These are phyloP conservation scores for Grantiella picta DNA, from an alignment of 2,113 vertebrate genomes.

Conservation along the genomic window DNA sequence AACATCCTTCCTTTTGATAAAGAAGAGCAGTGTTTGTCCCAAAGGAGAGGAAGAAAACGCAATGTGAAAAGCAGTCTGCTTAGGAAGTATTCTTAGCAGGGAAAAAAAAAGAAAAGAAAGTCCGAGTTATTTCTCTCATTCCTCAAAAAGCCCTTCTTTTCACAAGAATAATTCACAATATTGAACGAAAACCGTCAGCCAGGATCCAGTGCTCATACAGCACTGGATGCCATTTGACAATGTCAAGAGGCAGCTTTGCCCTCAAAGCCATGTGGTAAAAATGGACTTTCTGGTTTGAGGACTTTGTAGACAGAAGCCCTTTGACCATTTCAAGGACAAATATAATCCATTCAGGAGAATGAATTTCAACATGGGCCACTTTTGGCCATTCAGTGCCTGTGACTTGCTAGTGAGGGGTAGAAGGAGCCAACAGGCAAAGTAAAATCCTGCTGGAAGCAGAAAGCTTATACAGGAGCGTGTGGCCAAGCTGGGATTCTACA, in stretches of 20 bases:
- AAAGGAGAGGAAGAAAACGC: slow-evolving; percentile 29
- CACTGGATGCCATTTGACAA: neutral
- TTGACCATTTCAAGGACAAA: neutral
- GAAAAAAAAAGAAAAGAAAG: neutral
- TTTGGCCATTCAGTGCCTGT: neutral
- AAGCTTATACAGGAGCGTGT: neutral
- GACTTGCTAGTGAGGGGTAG: neutral
- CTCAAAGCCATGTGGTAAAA: neutral
- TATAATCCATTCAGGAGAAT: neutral
- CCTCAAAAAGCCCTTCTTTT: neutral
- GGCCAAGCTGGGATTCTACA: neutral
- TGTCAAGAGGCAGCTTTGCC: neutral
- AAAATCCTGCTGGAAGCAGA: neutral
- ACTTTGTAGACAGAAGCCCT: neutral
- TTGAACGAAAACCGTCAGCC: neutral
- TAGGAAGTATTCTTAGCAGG: neutral
- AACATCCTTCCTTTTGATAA: slow-evolving; percentile 42
- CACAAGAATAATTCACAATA: neutral
- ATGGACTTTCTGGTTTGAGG: neutral
- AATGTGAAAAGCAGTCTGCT: neutral
- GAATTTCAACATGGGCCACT: neutral
- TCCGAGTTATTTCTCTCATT: neutral
- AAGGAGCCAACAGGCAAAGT: neutral
- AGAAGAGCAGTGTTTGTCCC: neutral
- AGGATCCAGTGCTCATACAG: neutral